Evolutionary conservation across 2,888 invertebrate genomes (phyloP).

Genomic region (Eilema caniola): DNA sequence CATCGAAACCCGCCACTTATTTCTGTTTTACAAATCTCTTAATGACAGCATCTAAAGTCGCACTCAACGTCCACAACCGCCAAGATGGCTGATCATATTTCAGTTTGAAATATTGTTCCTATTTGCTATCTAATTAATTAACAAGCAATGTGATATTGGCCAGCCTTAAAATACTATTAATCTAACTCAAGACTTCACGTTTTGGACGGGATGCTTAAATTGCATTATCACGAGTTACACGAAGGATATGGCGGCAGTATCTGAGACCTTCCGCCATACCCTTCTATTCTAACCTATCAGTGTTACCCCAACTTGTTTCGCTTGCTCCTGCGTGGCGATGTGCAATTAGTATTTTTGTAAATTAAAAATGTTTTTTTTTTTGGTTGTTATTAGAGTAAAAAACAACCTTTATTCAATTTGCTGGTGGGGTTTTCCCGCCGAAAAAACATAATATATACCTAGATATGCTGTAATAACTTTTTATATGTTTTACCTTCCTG

Average conservation of each 20-base stretch:
- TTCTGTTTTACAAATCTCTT: not conserved
- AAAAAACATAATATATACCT: not conserved
- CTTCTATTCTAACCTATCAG: not conserved
- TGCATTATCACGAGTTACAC: not conserved
- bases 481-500: not conserved
- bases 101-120: not conserved
- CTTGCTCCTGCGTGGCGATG: not conserved
- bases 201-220: not conserved
- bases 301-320: not conserved
- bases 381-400: no score
- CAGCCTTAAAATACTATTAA: not conserved
- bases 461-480: not conserved
- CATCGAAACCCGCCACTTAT: not conserved
- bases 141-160: not conserved
- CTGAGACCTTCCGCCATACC: not conserved
- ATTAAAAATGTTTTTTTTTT: not conserved
- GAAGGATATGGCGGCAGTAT: not conserved
- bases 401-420: not conserved
- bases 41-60: not conserved
- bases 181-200: not conserved
- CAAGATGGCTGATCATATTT: not conserved
- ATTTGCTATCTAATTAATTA: not conserved
- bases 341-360: not conserved
- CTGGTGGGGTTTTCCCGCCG: not conserved
- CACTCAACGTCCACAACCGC: not conserved